phyloP scores from a whole-genome alignment of 35 echinoderm and acorn worm genomes.

The Apostichopus japonicus region DNA sequence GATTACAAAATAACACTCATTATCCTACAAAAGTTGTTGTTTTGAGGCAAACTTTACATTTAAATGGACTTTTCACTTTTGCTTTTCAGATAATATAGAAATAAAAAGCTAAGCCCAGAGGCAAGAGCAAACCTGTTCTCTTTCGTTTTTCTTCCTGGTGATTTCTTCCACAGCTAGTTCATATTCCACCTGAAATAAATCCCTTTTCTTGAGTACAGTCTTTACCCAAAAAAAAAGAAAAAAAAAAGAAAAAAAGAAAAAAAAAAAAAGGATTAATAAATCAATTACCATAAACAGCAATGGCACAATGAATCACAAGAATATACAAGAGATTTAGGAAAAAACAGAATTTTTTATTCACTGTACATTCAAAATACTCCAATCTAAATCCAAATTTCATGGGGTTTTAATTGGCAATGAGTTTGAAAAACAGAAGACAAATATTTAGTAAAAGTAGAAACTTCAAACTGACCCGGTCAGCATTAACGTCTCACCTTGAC shows the following conservation, averaged over 20 bases:
- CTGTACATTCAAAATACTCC: too few relatives aligned
- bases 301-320: too few relatives aligned
- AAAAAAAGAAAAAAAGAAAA: not conserved
- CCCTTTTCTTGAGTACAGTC: constrained; percentile 90
- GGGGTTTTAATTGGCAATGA: too few relatives aligned
- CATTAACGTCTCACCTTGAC: not conserved
- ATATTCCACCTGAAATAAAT: constrained; percentile 92
- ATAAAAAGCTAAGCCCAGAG: not conserved
- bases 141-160: constrained; percentile 92
- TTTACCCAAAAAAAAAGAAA: constrained; percentile 41
- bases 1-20: not conserved
- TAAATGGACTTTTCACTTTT: not conserved
- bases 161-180: constrained; percentile 87
- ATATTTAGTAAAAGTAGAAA: too few relatives aligned
- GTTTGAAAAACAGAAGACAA: too few relatives aligned
- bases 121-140: constrained; percentile 78
- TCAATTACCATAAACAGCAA: too few relatives aligned
- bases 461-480: too few relatives aligned
- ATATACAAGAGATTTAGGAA: too few relatives aligned
- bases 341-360: too few relatives aligned
- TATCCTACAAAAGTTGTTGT: too few relatives aligned
- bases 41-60: not conserved
- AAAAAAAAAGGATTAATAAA: not conserved
- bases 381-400: too few relatives aligned
- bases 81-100: not conserved